phyloP scores from a whole-genome alignment of 2,888 invertebrate genomes.

The Drosophila infuscata region DNA sequence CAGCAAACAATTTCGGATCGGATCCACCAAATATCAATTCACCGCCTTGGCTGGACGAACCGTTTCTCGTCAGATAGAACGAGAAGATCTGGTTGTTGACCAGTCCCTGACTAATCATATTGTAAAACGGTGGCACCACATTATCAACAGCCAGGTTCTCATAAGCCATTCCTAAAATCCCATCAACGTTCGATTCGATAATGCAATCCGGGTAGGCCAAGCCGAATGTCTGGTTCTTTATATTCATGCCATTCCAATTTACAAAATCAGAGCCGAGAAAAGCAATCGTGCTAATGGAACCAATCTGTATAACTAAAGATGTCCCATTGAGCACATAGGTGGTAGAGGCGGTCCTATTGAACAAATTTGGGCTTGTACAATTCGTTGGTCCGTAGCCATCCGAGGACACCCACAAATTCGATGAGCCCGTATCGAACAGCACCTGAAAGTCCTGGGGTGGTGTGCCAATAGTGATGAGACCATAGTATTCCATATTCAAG shows the following conservation, averaged over 20 bases:
- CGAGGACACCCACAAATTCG: conserved; percentile 87
- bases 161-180: conserved; percentile 97
- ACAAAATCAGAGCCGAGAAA: conserved; percentile 86
- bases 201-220: conserved; percentile 93
- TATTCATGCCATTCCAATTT: conserved; percentile 88
- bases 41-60: conserved; percentile 90
- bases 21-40: conserved; percentile 96
- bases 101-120: conserved; percentile 92
- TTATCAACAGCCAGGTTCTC: conserved; percentile 93
- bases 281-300: conserved; percentile 86
- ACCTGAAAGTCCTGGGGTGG: conserved; percentile 96
- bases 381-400: no score
- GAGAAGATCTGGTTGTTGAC: conserved; percentile 92
- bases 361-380: no score
- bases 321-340: conserved; percentile 92
- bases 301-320: conserved; percentile 89
- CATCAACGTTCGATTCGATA: conserved; percentile 96
- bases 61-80: conserved; percentile 94
- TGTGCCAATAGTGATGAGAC: conserved; percentile 92
- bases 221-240: conserved; percentile 94
- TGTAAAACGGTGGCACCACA: conserved; percentile 95
- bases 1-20: conserved; percentile 93
- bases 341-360: conserved; percentile 91
- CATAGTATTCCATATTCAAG: conserved; percentile 62
- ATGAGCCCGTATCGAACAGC: conserved; percentile 92